phyloP scores from a whole-genome alignment of 1,140 invertebrate species.

The Microplitis demolitor region DNA sequence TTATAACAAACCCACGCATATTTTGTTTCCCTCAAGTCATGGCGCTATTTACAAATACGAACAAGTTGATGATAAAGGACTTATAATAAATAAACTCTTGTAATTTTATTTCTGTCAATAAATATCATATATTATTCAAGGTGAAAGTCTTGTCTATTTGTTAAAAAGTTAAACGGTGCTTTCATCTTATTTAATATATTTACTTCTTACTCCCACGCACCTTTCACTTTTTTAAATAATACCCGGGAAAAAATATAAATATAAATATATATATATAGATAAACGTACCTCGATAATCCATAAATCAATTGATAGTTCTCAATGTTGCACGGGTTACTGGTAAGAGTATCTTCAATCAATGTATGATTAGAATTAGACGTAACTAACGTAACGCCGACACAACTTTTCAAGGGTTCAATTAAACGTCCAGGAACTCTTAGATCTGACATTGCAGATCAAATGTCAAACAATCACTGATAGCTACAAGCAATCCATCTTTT shows the following conservation, averaged over 20 bases:
- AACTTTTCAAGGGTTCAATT: conserved; percentile 33
- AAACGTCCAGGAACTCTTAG: conserved; percentile 41
- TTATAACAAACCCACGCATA: no score
- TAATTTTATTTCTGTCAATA: not conserved
- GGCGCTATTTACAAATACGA: no score
- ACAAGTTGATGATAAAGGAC: not conserved
- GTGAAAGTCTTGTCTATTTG: not conserved
- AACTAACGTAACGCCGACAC: not conserved
- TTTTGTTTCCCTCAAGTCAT: no score
- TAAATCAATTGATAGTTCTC: no score
- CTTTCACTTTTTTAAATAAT: no score
- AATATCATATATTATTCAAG: not conserved
- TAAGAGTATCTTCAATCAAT: not conserved
- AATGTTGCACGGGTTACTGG: no score
- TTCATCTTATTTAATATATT: no score
- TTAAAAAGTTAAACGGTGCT: no score
- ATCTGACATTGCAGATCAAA: conserved; percentile 47
- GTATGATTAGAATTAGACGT: not conserved
- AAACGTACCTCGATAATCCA: no score
- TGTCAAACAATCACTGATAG: conserved; percentile 52
- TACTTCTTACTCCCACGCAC: no score
- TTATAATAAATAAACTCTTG: not conserved
- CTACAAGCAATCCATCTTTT: not conserved
- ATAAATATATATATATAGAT: no score
- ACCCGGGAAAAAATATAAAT: no score